These are phyloP conservation scores for Drosophila bipectinata DNA, from an alignment of 1,140 invertebrate genomes.

Conservation along the genomic window DNA sequence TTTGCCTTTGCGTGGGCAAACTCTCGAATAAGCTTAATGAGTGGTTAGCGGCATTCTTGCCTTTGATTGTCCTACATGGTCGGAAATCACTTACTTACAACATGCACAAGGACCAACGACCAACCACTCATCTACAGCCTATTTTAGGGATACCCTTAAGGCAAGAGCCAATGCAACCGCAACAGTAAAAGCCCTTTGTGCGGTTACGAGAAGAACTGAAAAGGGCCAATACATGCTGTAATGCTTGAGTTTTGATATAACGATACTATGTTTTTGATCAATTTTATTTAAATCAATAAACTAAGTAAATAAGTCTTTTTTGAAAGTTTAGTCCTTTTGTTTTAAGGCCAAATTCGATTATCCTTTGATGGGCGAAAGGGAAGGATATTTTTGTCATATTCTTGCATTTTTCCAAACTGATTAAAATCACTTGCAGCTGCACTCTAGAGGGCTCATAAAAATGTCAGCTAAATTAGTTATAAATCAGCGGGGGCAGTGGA, in stretches of 20 bases:
- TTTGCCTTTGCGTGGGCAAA: conserved; percentile 40
- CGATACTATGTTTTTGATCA: background rate
- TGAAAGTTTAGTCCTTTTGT: conserved; percentile 22
- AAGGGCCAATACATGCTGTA: background rate
- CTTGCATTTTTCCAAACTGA: conserved; percentile 47
- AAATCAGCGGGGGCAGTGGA: conserved; percentile 52
- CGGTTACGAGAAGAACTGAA: background rate
- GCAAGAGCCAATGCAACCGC: conserved; percentile 23
- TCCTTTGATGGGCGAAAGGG: conserved; percentile 25
- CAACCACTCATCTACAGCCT: background rate
- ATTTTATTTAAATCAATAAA: background rate
- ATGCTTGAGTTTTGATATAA: too few relatives aligned
- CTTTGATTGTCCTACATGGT: conserved; percentile 37
- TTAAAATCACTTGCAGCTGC: conserved; percentile 53
- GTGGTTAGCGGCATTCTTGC: conserved; percentile 49
- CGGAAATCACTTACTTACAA: conserved; percentile 12
- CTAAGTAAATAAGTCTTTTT: background rate
- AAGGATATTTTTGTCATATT: conserved; percentile 27
- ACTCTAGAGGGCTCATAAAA: conserved; percentile 62
- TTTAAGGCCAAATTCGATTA: conserved; percentile 36
- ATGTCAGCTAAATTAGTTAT: conserved; percentile 71
- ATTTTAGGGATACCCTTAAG: background rate
- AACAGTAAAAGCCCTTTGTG: background rate
- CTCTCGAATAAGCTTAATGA: conserved; percentile 58
- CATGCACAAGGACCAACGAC: background rate